These are phyloP conservation scores for Sphinx pinastri DNA, from an alignment of 2,888 invertebrate genomes.

Conservation along the genomic window DNA sequence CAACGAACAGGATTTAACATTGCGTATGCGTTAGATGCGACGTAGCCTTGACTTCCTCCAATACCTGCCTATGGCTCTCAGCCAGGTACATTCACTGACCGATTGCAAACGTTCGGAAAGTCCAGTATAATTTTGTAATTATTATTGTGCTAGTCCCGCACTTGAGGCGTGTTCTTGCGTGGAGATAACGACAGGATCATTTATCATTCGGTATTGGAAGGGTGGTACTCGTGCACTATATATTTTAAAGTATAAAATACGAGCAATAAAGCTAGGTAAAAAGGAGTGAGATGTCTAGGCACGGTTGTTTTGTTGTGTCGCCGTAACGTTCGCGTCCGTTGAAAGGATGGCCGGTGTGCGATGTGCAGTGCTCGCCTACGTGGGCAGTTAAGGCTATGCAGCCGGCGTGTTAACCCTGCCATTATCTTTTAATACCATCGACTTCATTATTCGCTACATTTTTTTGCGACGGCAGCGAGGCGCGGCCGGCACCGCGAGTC, in stretches of 20 bases:
- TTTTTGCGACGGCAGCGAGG: conserved; percentile 77
- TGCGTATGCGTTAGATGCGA: conserved; percentile 73
- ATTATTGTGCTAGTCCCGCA: conserved; percentile 13
- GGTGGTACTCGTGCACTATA: conserved; percentile 1
- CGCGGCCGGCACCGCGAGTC: conserved; percentile 71
- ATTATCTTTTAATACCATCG: conserved; percentile 83
- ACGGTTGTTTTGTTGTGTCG: conserved; percentile 28
- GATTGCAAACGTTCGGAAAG: conserved; percentile 59
- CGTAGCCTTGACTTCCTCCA: conserved; percentile 75
- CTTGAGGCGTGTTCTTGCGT: conserved; percentile 15
- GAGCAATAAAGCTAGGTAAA: conserved; percentile 25
- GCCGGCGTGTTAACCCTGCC: conserved; percentile 71
- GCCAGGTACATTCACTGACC: conserved; percentile 78
- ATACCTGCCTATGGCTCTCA: conserved; percentile 60
- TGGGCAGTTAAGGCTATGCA: conserved; percentile 50
- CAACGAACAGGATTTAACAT: conserved; percentile 78
- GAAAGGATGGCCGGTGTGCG: conserved; percentile 28
- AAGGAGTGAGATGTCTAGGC: conserved; percentile 31
- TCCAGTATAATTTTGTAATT: conserved; percentile 45
- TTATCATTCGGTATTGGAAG: conserved; percentile 14
- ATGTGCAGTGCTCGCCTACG: conserved; percentile 4
- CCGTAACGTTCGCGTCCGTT: conserved; percentile 25
- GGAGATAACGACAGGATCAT: conserved; percentile 13
- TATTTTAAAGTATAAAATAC: conserved; percentile 15
- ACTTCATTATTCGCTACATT: conserved; percentile 79